Base-by-base conservation (phyloP, 2,113 vertebrate genomes). In the Hystrix brachyura region DNA sequence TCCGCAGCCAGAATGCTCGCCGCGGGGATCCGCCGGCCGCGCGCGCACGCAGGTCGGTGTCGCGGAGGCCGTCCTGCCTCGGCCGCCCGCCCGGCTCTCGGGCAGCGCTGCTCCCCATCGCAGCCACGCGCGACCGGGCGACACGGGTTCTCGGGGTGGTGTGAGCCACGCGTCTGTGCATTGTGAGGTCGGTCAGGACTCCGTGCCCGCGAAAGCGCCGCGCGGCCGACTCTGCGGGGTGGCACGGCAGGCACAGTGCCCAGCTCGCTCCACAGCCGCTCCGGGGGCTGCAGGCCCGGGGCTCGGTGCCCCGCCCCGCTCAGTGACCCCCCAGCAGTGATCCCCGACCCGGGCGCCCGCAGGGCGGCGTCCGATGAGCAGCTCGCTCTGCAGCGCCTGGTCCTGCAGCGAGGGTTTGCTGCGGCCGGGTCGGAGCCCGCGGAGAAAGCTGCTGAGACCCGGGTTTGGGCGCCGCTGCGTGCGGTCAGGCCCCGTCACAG, bases 41-140 rank as follows among this genome's bases (percentile, higher is more conserved):
- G 62, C 27, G 93, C 98, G 67, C 96, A 85, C 80, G 83, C 96
- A 98, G 98, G 97, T 98, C 15, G 94, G 98, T 98, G 59, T 13
- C 18, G 1, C 46, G 74, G 74, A 78, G 46, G 74, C 46, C 13
- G 27, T 9, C 74, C 74, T 51, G 29, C 14, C 29, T 18, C 25
- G 74, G 27, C 74, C 48, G 13, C 27, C 74, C 48, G 21, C 6
- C 7, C 7, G 15, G 2, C 2, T 17, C 48, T 17, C 74, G 13
- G 43, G 71, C 71, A 46, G 71, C 71, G 11, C 13, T 48, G 10
- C 38, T 46, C 71, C 43, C 71, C 19, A 9, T 72, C 38, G 38
- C 38, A 72, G 71, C 38, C 71, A 46, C 9, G 17, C n/a, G 69
- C 69, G 69, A 38, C n/a, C 29, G n/a, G 69, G 69, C 17, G 8